Percentiles rank a stretch among this genome's conserved stretches.
Conservation (phyloP, 2,888 invertebrate genomes). For the Drosophila mercatorum region DNA sequence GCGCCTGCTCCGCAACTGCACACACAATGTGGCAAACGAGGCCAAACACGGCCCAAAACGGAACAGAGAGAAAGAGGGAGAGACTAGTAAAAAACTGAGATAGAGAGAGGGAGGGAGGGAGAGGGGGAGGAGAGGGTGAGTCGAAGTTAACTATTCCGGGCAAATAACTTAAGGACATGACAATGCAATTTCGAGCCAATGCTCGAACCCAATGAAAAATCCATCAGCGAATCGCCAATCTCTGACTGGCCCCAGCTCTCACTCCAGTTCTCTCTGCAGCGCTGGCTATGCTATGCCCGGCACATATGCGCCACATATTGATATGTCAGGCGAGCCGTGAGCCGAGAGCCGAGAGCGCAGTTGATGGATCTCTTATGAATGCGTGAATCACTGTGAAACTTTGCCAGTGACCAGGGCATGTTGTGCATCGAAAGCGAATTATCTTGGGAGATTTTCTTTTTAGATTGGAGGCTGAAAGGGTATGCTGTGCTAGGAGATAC, state of each 20-base stretch:
- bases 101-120: neutral
- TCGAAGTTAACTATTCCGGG: constrained; percentile 28
- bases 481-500: neutral
- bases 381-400: constrained; percentile 21
- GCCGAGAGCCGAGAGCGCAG: neutral
- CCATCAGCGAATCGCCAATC: constrained; percentile 41
- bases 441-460: neutral
- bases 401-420: neutral
- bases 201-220: constrained; percentile 55
- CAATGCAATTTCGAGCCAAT: constrained; percentile 68
- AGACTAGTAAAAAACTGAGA: neutral
- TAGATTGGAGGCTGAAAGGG: too few species aligned
- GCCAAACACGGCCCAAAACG: constrained; percentile 28
- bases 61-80: too few species aligned
- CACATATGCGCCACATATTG: constrained; percentile 8
- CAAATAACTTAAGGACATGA: constrained; percentile 76
- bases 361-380: constrained; percentile 28
- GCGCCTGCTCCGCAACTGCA: constrained; percentile 20
- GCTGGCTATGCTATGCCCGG: neutral
- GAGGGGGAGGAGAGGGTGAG: neutral
- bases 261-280: neutral
- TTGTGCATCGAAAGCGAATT: neutral
- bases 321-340: constrained; percentile 5
- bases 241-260: neutral
- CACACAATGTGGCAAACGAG: constrained; percentile 39